A percentile compares a stretch with the other conserved stretches of the same genome.
These are phyloP conservation scores for Pluvialis apricaria DNA, from an alignment of 2,113 vertebrate genomes.

Conservation along the genomic window DNA sequence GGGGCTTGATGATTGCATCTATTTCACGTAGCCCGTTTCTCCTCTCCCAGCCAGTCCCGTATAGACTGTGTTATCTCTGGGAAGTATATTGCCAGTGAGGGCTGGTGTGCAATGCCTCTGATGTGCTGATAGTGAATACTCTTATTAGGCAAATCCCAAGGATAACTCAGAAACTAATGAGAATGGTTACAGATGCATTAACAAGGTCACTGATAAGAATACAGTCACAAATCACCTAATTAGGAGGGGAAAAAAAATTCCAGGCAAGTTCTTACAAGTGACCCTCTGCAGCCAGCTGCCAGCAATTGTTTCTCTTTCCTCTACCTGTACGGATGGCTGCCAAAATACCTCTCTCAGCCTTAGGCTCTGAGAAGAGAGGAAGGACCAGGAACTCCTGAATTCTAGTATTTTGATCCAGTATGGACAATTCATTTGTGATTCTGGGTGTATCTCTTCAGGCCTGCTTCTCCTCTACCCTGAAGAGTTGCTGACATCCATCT, in stretches of 20 bases:
- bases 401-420: background rate
- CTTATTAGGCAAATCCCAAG: constrained; percentile 53
- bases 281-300: background rate
- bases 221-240: constrained; percentile 54
- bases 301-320: background rate
- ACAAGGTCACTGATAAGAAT: constrained; percentile 54
- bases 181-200: constrained; percentile 43
- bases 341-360: background rate
- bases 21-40: background rate
- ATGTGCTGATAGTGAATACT: background rate
- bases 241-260: background rate
- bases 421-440: accelerated
- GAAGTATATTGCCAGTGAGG: background rate
- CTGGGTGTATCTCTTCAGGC: background rate
- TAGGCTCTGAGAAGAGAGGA: background rate
- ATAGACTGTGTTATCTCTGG: background rate
- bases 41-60: background rate
- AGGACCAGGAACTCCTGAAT: background rate
- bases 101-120: background rate
- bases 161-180: constrained; percentile 44
- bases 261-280: background rate
- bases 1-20: background rate
- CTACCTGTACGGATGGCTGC: background rate
- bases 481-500: background rate
- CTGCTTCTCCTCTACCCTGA: background rate